Base-by-base conservation (phyloP, 2,113 vertebrate species). In the Leptobrachium leishanense region DNA sequence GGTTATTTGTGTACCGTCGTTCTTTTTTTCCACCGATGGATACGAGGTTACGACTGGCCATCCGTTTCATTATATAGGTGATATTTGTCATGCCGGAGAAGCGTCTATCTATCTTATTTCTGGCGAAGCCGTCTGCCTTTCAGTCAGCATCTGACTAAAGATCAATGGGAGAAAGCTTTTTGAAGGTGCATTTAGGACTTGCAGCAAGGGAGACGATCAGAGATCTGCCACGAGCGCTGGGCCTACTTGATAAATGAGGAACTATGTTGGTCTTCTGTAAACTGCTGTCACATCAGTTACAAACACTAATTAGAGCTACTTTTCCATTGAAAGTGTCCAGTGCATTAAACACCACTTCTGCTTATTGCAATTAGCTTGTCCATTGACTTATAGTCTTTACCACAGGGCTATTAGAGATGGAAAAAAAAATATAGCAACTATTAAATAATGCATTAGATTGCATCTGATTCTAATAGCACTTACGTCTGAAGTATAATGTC, bases 241-340 rank as follows among this genome's bases (percentile, higher is more conserved):
- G 84, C 85, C 86, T 83, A 76, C 88, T 90, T 92, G 92, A 94
- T 92, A 92, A 95, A 93, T 91, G 88, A 91, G 91, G 86, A 91
- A 92, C 92, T 92, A 87, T 92, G 91, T 90, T 86, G 90, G 88
- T 87, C 72, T 87, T 92, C 86, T 87, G 84, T 88, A 92, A 92
- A 89, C 88, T 90, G 88, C 89, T 93, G 93, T 92, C 93, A 93
- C 94, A 95, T 95, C 93, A 90, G 89, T 90, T 88, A 92, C 90
- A 86, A 92, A 92, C 91, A 87, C 94, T 96, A 96, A 97, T 98
- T 96, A 97, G 93, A 92, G 92, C 90, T 91, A 92, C 93, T 95
- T 94, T 92, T 89, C 88, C 87, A 92, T 90, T 91, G 91, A 90
- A 92, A 94, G 92, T 89, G 91, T 91, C 91, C 90, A 92, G 89